Evolutionary conservation across 2,888 invertebrate species (phyloP).

Genomic region (Ornithoptera priamus): DNA sequence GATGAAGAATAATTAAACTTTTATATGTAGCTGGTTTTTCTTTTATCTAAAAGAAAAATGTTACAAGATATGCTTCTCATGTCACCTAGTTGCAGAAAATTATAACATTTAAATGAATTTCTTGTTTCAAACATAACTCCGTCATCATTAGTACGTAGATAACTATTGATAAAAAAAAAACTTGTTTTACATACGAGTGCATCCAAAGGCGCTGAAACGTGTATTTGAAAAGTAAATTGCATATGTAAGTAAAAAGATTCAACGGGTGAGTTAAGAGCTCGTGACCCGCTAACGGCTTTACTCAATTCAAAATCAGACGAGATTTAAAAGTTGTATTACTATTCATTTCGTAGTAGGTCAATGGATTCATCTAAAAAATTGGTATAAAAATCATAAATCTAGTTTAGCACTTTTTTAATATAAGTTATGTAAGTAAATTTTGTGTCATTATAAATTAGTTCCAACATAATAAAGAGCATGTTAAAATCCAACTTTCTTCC

Average conservation of each 20-base stretch:
- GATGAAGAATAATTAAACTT: too few relatives aligned
- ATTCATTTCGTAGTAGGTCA: slow-evolving; percentile 25
- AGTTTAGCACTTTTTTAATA: neutral
- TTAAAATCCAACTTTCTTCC: neutral
- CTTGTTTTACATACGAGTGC: neutral
- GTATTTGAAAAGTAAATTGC: slow-evolving; percentile 16
- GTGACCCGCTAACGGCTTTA: slow-evolving; percentile 23
- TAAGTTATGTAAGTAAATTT: neutral
- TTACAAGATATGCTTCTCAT: too few relatives aligned
- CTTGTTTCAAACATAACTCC: neutral
- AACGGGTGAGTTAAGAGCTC: slow-evolving; percentile 17
- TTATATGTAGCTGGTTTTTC: too few relatives aligned
- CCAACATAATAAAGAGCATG: neutral
- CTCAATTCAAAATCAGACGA: slow-evolving; percentile 8
- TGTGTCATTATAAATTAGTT: neutral
- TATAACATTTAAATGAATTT: neutral
- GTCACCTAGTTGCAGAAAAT: neutral
- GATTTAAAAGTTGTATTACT: slow-evolving; percentile 8
- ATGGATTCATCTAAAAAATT: slow-evolving; percentile 12
- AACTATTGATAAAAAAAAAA: neutral
- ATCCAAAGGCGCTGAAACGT: slow-evolving; percentile 9
- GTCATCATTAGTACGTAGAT: neutral
- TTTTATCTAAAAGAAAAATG: too few relatives aligned
- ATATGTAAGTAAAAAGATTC: slow-evolving; percentile 19
- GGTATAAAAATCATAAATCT: neutral